Percentiles rank a stretch among this genome's conserved stretches.
Conservation (phyloP, 2,113 vertebrate species). For the Colinus virginianus region DNA sequence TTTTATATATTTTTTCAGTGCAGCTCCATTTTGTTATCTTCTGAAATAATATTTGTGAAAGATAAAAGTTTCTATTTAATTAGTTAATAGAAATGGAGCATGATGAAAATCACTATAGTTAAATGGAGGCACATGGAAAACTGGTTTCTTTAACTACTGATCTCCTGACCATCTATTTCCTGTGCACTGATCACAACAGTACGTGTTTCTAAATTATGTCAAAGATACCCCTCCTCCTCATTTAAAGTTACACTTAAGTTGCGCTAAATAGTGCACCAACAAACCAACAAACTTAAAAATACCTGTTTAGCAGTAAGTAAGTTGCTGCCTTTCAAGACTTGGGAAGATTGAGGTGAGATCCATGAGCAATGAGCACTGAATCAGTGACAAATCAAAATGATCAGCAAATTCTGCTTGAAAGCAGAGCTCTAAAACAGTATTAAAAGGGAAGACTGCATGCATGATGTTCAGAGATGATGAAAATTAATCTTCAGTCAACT, state of each 20-base stretch:
- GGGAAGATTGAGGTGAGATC: not conserved
- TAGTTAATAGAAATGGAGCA: conserved; percentile 3
- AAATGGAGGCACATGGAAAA: not conserved
- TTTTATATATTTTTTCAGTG: not conserved
- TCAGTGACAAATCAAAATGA: not conserved
- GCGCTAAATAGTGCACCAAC: not conserved
- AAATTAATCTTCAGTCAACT: not conserved
- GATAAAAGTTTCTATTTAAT: conserved; percentile 26
- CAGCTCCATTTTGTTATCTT: not conserved
- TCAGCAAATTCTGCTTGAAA: not conserved
- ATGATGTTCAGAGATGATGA: not conserved
- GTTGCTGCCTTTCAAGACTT: not conserved
- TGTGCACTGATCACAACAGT: not conserved
- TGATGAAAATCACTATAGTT: not conserved
- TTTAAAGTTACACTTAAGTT: not conserved
- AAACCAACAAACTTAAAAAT: not conserved
- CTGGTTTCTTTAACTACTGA: conserved; percentile 11
- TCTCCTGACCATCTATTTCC: not conserved
- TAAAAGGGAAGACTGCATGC: not conserved
- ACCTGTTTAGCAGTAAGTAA: not conserved
- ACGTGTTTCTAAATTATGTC: not conserved
- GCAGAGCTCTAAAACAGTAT: not conserved
- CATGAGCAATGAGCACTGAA: not conserved
- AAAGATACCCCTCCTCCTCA: not conserved
- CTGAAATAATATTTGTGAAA: not conserved